Evolutionary conservation across 35 echinoderm and acorn worm species (phyloP).

Genomic region (Apostichopus parvimensis): DNA sequence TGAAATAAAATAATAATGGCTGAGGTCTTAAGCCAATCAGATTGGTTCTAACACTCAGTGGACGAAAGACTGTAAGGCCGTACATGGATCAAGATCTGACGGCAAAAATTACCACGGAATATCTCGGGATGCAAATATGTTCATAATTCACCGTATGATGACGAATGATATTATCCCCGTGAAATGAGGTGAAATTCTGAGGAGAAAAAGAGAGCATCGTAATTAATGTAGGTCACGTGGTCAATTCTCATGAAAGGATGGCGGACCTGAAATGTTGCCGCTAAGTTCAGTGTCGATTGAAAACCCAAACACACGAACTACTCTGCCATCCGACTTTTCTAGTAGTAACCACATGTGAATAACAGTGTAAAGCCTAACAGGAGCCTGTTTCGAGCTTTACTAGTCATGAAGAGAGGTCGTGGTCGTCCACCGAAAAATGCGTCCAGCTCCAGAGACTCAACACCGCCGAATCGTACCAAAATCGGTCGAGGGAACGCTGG

Average conservation of each 20-base stretch:
- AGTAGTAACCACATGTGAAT: constrained; percentile 54
- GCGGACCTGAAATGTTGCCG: constrained; percentile 78
- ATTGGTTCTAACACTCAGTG: background rate
- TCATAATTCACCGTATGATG: background rate
- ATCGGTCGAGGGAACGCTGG: constrained; percentile 65
- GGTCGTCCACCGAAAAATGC: constrained; percentile 80
- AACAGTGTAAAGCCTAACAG: constrained; percentile 40
- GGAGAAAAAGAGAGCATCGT: background rate
- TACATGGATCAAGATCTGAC: constrained; percentile 11
- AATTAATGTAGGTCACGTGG: constrained; percentile 88
- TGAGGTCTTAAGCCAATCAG: constrained; percentile 20
- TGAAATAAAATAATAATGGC: background rate
- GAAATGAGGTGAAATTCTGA: background rate
- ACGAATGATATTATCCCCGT: background rate
- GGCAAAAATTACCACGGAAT: constrained; percentile 34
- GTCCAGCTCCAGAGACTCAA: constrained; percentile 63
- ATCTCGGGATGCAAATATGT: background rate
- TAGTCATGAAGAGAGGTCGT: constrained; percentile 90
- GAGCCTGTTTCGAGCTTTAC: constrained; percentile 57
- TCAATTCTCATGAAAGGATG: constrained; percentile 90
- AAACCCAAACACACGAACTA: constrained; percentile 62
- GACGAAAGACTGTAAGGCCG: background rate
- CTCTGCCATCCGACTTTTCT: constrained; percentile 54
- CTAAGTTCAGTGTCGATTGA: constrained; percentile 53
- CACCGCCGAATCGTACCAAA: constrained; percentile 76